These are phyloP conservation scores for Caradrina clavipalpis DNA, from an alignment of 2,888 invertebrate genomes.

Conservation along the genomic window DNA sequence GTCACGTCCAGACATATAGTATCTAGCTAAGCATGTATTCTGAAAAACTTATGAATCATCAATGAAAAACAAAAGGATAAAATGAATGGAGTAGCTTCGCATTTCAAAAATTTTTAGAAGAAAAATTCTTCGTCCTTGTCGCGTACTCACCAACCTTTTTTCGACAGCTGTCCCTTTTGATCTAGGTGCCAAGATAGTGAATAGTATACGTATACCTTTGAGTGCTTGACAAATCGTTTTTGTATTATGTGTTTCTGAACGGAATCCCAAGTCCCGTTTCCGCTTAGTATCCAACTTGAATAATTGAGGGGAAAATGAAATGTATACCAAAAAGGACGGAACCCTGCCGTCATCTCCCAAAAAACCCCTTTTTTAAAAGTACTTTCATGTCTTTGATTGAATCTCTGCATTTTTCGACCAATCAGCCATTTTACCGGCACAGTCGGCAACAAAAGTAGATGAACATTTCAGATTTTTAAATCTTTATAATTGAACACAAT, in stretches of 20 bases:
- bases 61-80: background rate
- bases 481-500: no score
- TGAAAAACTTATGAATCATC: no score
- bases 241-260: background rate
- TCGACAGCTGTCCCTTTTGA: slow-evolving; percentile 17
- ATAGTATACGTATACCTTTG: slow-evolving; percentile 18
- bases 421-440: no score
- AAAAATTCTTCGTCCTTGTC: background rate
- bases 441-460: no score
- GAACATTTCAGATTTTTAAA: no score
- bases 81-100: background rate
- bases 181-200: slow-evolving; percentile 8
- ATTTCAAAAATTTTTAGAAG: background rate
- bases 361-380: no score
- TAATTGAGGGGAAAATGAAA: background rate
- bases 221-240: slow-evolving; percentile 37
- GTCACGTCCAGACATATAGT: no score
- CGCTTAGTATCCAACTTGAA: background rate
- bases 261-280: background rate
- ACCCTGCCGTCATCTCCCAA: no score
- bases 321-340: background rate
- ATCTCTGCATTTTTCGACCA: background rate
- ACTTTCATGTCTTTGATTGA: background rate
- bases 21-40: no score
- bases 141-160: slow-evolving; percentile 1